These are phyloP conservation scores for Taxidea taxus DNA, from an alignment of 2,113 vertebrate genomes.

Conservation along the genomic window DNA sequence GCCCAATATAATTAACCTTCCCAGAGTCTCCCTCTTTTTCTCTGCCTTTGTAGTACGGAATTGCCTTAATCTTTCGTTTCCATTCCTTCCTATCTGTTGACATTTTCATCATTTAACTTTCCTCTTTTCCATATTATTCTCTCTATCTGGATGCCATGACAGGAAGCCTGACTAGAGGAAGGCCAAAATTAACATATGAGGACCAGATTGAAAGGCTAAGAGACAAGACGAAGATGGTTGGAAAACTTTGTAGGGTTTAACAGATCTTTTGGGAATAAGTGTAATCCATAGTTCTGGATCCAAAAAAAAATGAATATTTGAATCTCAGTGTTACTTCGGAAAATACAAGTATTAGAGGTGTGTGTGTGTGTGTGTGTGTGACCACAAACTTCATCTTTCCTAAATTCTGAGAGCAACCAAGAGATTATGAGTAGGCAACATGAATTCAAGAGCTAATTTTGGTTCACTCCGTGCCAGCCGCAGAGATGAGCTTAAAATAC, in stretches of 20 bases:
- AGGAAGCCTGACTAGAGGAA: slow-evolving; percentile 40
- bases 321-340: not conserved
- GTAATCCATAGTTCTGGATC: not conserved
- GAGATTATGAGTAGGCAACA: not conserved
- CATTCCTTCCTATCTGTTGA: slow-evolving; percentile 48
- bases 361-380: not conserved
- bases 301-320: not conserved
- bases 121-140: slow-evolving; percentile 54
- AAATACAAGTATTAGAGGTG: not conserved
- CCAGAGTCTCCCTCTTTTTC: slow-evolving; percentile 44
- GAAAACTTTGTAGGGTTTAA: not conserved
- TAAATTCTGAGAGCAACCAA: not conserved
- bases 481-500: not conserved
- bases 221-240: not conserved
- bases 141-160: slow-evolving; percentile 50
- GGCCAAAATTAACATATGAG: slow-evolving; percentile 61
- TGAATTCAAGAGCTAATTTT: not conserved
- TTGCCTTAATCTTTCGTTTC: slow-evolving; percentile 52
- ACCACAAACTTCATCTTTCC: not conserved
- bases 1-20: slow-evolving; percentile 41
- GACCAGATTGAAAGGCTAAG: slow-evolving; percentile 48
- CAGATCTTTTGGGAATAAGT: not conserved
- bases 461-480: not conserved
- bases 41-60: slow-evolving; percentile 39
- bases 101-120: slow-evolving; percentile 50